Evolutionary conservation across 2,888 invertebrate species (phyloP).

Genomic region (Lagria hirta): DNA sequence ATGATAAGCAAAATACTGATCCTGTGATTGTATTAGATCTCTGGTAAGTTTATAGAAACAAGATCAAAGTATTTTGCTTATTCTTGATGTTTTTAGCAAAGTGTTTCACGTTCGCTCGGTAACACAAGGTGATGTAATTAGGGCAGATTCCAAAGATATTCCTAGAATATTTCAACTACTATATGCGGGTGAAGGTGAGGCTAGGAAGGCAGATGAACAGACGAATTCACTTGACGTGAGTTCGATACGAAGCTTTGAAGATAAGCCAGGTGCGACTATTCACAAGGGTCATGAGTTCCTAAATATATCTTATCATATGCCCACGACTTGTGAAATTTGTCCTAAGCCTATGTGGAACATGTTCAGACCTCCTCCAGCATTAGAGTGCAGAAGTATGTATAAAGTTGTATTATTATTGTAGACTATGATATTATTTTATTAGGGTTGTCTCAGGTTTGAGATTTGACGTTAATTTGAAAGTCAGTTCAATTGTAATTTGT

Average conservation of each 20-base stretch:
- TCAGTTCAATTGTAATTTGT: too few relatives aligned
- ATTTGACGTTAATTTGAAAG: too few relatives aligned
- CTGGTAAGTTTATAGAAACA: constrained; percentile 64
- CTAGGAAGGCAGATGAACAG: constrained; percentile 73
- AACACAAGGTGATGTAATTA: constrained; percentile 98
- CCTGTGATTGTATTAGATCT: constrained; percentile 94
- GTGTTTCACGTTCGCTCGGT: constrained; percentile 98
- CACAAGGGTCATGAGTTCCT: constrained; percentile 96
- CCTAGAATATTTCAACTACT: constrained; percentile 96
- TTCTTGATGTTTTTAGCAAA: constrained; percentile 66
- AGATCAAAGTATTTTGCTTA: constrained; percentile 9
- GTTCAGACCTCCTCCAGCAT: constrained; percentile 95
- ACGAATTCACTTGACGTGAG: constrained; percentile 55
- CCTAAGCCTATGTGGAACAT: constrained; percentile 96
- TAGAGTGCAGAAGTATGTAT: constrained; percentile 89
- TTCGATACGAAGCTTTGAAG: constrained; percentile 56
- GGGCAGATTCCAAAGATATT: constrained; percentile 98
- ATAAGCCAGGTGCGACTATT: constrained; percentile 66
- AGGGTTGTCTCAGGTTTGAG: neutral
- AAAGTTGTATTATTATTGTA: neutral
- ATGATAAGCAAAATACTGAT: constrained; percentile 90
- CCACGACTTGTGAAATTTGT: constrained; percentile 97
- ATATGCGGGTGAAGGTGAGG: constrained; percentile 96
- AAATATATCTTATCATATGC: constrained; percentile 96
- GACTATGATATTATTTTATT: constrained; percentile 4